These are phyloP conservation scores for Tonatia bakeri DNA, from an alignment of 2,113 vertebrate species.

Conservation along the genomic window DNA sequence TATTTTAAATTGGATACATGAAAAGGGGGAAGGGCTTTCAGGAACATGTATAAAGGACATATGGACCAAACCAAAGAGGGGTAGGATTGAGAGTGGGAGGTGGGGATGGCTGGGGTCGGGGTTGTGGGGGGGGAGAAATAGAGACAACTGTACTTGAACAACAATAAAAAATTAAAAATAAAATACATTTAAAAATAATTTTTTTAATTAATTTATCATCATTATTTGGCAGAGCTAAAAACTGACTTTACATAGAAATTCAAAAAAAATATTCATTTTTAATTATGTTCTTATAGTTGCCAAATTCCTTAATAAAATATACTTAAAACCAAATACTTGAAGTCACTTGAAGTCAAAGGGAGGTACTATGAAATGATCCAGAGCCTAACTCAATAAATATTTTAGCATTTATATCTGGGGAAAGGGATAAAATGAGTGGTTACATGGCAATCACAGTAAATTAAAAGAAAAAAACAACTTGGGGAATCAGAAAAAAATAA, in stretches of 20 bases:
- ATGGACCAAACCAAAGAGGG: too few relatives aligned
- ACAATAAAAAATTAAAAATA: too few relatives aligned
- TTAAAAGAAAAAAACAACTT: neutral
- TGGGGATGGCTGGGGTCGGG: too few relatives aligned
- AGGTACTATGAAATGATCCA: slow-evolving; percentile 2
- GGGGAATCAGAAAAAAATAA: neutral
- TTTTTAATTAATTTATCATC: slow-evolving; percentile 42
- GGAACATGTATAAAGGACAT: too few relatives aligned
- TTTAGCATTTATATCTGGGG: neutral
- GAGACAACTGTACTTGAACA: too few relatives aligned
- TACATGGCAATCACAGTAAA: neutral
- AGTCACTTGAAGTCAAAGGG: neutral
- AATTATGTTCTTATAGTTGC: neutral
- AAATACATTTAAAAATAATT: neutral
- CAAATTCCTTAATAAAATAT: slow-evolving; percentile 50
- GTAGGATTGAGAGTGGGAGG: too few relatives aligned
- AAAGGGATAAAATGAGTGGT: neutral
- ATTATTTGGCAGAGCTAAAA: slow-evolving; percentile 43
- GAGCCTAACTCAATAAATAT: neutral
- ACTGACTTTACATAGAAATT: neutral
- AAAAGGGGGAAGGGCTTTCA: too few relatives aligned
- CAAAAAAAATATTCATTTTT: neutral
- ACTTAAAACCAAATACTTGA: slow-evolving; percentile 17
- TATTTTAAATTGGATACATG: neutral
- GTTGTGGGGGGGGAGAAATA: too few relatives aligned